phyloP scores from a whole-genome alignment of 2,888 invertebrate species.

The Hyles lineata region DNA sequence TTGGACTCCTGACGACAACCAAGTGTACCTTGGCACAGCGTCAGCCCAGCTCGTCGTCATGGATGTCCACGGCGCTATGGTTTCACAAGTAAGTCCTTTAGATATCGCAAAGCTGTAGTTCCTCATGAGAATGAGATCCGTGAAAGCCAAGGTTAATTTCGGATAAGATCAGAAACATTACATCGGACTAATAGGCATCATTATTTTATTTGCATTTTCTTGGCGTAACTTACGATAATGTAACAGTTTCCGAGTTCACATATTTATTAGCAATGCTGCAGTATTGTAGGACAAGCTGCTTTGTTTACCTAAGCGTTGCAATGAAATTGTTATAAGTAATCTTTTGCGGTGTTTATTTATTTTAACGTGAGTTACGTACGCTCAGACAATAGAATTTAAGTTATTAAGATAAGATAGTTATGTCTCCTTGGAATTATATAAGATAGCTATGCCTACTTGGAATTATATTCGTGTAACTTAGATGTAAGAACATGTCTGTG shows the following conservation, averaged over 20 bases:
- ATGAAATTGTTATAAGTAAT: no score
- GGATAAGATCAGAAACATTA: conserved; percentile 1
- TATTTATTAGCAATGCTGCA: neutral
- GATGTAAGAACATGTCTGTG: no score
- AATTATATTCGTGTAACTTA: no score
- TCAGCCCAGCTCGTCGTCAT: conserved; percentile 98
- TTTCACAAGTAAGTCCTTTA: conserved; percentile 87
- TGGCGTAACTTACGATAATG: neutral
- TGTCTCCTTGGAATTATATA: no score
- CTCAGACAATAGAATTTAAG: no score
- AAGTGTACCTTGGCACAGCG: conserved; percentile 98
- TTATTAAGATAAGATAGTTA: no score
- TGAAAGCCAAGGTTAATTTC: neutral
- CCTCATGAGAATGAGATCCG: neutral
- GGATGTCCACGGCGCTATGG: conserved; percentile 98
- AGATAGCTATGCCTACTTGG: no score
- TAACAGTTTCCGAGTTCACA: neutral
- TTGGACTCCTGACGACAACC: conserved; percentile 99
- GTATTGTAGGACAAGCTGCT: neutral
- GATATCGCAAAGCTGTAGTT: neutral
- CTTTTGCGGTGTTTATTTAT: neutral
- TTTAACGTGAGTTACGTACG: no score
- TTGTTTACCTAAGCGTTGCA: neutral
- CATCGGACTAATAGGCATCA: neutral
- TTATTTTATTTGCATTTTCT: neutral